Conservation (phyloP, 2,113 vertebrate species). For the Xerus inauris region DNA sequence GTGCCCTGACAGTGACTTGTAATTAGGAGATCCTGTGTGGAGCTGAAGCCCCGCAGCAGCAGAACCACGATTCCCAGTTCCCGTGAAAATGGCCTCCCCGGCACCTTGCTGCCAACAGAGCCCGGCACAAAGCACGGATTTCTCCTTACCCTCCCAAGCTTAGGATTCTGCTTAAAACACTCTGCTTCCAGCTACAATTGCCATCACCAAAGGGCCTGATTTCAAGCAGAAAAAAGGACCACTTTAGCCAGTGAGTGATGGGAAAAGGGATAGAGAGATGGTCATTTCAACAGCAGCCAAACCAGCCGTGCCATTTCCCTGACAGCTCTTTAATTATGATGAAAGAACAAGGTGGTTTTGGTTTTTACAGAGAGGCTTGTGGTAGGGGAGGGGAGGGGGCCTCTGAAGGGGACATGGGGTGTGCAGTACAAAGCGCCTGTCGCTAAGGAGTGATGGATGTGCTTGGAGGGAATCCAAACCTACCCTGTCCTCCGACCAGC, state of each 20-base stretch:
- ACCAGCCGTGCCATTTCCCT: slow-evolving; percentile 56
- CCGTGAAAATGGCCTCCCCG: not conserved
- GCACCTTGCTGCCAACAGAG: not conserved
- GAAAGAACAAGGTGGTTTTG: slow-evolving; percentile 56
- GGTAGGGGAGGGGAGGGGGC: not conserved
- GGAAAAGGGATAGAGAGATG: not conserved
- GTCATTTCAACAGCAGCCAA: slow-evolving; percentile 41
- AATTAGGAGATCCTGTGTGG: not conserved
- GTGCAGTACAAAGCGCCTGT: slow-evolving; percentile 39
- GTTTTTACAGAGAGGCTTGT: slow-evolving; percentile 6
- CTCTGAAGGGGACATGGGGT: not conserved
- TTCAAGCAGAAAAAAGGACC: slow-evolving; percentile 62
- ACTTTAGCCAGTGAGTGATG: slow-evolving; percentile 57
- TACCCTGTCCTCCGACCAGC: slow-evolving; percentile 70
- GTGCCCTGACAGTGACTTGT: slow-evolving; percentile 32
- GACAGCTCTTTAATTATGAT: slow-evolving; percentile 66
- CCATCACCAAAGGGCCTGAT: slow-evolving; percentile 46
- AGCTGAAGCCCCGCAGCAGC: not conserved
- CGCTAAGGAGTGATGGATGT: slow-evolving; percentile 74
- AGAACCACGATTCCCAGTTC: rapidly evolving
- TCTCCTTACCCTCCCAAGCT: not conserved
- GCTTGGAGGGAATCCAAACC: slow-evolving; percentile 77
- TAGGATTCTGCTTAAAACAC: slow-evolving; percentile 45
- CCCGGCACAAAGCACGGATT: not conserved
- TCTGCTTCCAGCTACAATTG: slow-evolving; percentile 46